These are phyloP conservation scores for Schrankia costaestrigalis DNA, from an alignment of 2,888 invertebrate genomes.

Conservation along the genomic window DNA sequence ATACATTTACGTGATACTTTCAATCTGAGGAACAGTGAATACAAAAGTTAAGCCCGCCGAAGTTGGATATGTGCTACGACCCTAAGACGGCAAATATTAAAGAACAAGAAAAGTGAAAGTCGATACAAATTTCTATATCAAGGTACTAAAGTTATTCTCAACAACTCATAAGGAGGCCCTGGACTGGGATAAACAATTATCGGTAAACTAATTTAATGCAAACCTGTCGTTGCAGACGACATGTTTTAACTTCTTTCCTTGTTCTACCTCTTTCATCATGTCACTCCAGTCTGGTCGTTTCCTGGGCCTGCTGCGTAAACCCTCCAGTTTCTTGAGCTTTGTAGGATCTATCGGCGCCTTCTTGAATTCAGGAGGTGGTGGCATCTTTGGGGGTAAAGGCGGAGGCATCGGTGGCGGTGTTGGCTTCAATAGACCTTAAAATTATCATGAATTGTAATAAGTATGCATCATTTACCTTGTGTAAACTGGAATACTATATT, in stretches of 20 bases:
- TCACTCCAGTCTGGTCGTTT: conserved; percentile 93
- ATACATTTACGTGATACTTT: too few species aligned
- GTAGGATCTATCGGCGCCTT: conserved; percentile 80
- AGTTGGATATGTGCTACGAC: too few species aligned
- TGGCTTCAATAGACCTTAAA: conserved; percentile 66
- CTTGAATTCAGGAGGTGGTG: conserved; percentile 81
- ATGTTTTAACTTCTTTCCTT: conserved; percentile 88
- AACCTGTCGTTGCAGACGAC: conserved; percentile 90
- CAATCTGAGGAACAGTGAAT: too few species aligned
- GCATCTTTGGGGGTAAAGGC: conserved; percentile 85
- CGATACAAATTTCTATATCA: too few species aligned
- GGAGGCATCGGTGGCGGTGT: conserved; percentile 84
- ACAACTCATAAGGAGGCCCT: too few species aligned
- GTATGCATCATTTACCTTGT: background rate
- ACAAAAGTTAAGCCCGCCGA: too few species aligned
- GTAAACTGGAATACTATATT: too few species aligned
- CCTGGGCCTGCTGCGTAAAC: conserved; percentile 87
- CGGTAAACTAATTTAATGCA: too few species aligned
- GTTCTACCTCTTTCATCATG: conserved; percentile 95
- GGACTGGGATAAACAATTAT: too few species aligned
- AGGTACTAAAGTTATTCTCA: too few species aligned
- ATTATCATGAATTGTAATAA: background rate
- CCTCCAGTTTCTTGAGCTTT: conserved; percentile 85
- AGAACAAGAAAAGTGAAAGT: too few species aligned
- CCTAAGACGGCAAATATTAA: too few species aligned